Base-by-base conservation (phyloP, 2,797 vertebrate genomes). In the Fundulus diaphanus region DNA sequence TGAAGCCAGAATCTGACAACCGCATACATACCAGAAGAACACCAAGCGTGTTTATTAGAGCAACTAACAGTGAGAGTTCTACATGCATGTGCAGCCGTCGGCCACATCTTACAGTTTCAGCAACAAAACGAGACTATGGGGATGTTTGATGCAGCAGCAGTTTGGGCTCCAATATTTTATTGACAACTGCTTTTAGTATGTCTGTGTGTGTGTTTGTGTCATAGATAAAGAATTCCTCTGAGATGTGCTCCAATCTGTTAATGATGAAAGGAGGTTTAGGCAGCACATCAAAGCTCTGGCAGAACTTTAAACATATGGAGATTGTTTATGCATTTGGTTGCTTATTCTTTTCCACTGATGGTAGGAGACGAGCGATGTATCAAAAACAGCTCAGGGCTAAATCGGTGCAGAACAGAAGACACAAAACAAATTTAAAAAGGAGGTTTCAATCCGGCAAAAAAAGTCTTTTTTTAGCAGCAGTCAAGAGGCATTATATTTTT, bases 51-150 rank as follows among this genome's bases (percentile, higher is more conserved):
- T 92, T 91, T 89, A 90, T 89, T 78, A 78, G 84, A n/a, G 37
- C 56, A 63, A 70, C 72, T 78, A 87, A 90, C 66, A 92, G 92
- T 91, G 91, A 93, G 90, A 93, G 89, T 93, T 85, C 71, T 79
- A 81, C 2, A 7, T 68, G 68, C 82, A 80, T 70, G 74, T 72
- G 85, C 70, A n/a, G 79, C 85, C 78, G 54, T 84, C 72, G 31
- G 82, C 92, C 92, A 92, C 92, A 94, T 94, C 89, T 89, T 83
- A 91, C 44, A 24, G 24, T 29, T 73, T 73, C 72, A 72, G 85
- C 86, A 84, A 81, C 83, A 79, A 81, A 89, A 85, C 69, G 69
- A 56, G 31, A 74, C 72, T 24, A 46, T 63, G 69, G 57, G 33
- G 57, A 76, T 72, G 90, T 92, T 92, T 92, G 90, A 92, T 89